Conservation (phyloP, 1,140 invertebrate genomes). For the Lordiphosa stackelbergi region DNA sequence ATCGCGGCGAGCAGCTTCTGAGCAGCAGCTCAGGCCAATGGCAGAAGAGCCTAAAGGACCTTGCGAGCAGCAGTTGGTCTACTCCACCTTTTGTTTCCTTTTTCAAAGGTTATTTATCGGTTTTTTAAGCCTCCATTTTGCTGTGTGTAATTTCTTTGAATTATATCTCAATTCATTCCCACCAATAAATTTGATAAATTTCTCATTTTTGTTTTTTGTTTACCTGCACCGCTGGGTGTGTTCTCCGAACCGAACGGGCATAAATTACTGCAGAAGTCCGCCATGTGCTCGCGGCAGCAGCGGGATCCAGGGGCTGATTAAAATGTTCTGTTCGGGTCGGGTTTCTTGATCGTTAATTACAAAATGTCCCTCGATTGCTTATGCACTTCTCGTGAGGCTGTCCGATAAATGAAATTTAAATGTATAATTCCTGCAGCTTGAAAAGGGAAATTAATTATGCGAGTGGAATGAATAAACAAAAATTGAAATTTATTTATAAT, state of each 20-base stretch:
- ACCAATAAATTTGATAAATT: conserved; percentile 70
- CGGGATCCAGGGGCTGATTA: conserved; percentile 42
- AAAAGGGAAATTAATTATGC: conserved; percentile 64
- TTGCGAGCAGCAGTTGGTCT: conserved; percentile 16
- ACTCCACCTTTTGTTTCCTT: conserved; percentile 44
- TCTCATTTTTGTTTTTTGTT: conserved; percentile 45
- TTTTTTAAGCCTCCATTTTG: conserved; percentile 69
- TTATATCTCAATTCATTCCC: conserved; percentile 71
- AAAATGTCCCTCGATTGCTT: conserved; percentile 23
- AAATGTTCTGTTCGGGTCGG: conserved; percentile 53
- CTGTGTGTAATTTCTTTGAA: conserved; percentile 64
- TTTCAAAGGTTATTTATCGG: conserved; percentile 51
- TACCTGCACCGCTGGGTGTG: conserved; percentile 54
- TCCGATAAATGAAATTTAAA: conserved; percentile 49
- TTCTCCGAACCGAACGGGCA: conserved; percentile 29
- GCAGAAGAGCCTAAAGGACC: conserved; percentile 24
- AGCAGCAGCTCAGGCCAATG: conserved; percentile 17
- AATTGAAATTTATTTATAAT: conserved; percentile 46
- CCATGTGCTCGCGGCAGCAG: conserved; percentile 20
- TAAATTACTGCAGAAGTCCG: conserved; percentile 56
- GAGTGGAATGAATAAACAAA: conserved; percentile 29
- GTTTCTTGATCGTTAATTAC: conserved; percentile 64
- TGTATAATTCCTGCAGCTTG: conserved; percentile 42
- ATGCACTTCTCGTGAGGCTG: conserved; percentile 18
- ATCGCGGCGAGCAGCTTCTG: conserved; percentile 20